phyloP scores from a whole-genome alignment of 2,797 vertebrate species.

The Enteromius thamalakanensis region DNA sequence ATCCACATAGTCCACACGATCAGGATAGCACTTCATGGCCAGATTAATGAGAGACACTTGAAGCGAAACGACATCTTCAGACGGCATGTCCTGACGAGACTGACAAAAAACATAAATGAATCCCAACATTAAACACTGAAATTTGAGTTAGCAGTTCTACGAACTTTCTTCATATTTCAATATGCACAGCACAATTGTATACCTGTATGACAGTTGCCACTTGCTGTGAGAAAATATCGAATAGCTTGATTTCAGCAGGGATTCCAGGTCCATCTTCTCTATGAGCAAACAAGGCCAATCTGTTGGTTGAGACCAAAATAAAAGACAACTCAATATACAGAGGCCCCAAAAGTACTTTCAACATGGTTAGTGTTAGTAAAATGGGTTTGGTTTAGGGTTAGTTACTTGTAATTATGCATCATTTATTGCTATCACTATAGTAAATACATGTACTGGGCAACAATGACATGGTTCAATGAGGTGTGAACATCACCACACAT shows the following conservation, averaged over 20 bases:
- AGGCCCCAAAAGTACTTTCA: neutral
- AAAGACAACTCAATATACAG: neutral
- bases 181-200: neutral
- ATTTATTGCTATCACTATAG: neutral
- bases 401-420: neutral
- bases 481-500: neutral
- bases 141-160: neutral
- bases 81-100: conserved; percentile 99
- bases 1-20: conserved; percentile 97
- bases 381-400: neutral
- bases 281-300: conserved; percentile 96
- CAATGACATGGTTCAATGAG: neutral
- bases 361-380: neutral
- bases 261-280: conserved; percentile 98
- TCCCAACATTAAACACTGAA: neutral
- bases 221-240: conserved; percentile 99
- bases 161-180: neutral
- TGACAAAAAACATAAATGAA: conserved; percentile 59
- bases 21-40: conserved; percentile 98
- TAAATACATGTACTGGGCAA: neutral
- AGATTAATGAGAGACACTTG: conserved; percentile 98
- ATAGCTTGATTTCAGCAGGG: conserved; percentile 95
- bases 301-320: conserved; percentile 59
- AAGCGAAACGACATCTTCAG: conserved; percentile 95
- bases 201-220: conserved; percentile 99